These are phyloP conservation scores for Arizona elegans DNA, from an alignment of 2,113 vertebrate genomes.

Conservation along the genomic window DNA sequence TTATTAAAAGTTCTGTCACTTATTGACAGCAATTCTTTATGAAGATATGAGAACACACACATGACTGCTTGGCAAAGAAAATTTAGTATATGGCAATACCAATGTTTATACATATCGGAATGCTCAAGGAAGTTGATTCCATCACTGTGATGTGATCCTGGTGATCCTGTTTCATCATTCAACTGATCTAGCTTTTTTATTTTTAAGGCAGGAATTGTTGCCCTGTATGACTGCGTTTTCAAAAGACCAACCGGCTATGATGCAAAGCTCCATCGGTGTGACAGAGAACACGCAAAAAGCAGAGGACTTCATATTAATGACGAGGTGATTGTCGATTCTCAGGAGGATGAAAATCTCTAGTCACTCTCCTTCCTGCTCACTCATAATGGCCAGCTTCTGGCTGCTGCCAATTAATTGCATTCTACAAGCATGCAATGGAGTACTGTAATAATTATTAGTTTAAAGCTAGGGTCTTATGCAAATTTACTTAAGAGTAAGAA, in stretches of 20 bases:
- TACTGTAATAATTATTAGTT: neutral
- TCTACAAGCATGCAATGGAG: neutral
- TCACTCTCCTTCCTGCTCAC: neutral
- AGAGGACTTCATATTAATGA: conserved; percentile 63
- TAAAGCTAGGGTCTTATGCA: neutral
- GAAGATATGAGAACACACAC: neutral
- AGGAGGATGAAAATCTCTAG: neutral
- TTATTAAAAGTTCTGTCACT: neutral
- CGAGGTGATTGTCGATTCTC: conserved; percentile 63
- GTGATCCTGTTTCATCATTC: neutral
- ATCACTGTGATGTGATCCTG: neutral
- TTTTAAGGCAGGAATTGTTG: conserved; percentile 65
- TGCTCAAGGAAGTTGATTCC: neutral
- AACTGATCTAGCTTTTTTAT: neutral
- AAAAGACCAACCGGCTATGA: conserved; percentile 58
- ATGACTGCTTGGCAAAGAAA: neutral
- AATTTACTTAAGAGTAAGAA: neutral
- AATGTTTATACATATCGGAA: neutral
- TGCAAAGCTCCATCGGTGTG: conserved; percentile 63
- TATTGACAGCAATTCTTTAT: neutral
- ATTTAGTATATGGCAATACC: neutral
- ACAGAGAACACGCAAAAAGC: conserved; percentile 65
- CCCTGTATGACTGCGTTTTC: conserved; percentile 70
- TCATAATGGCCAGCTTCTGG: neutral
- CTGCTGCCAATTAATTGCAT: neutral